Conservation (phyloP, 2,888 invertebrate genomes). For the Sarcophaga variegata region DNA sequence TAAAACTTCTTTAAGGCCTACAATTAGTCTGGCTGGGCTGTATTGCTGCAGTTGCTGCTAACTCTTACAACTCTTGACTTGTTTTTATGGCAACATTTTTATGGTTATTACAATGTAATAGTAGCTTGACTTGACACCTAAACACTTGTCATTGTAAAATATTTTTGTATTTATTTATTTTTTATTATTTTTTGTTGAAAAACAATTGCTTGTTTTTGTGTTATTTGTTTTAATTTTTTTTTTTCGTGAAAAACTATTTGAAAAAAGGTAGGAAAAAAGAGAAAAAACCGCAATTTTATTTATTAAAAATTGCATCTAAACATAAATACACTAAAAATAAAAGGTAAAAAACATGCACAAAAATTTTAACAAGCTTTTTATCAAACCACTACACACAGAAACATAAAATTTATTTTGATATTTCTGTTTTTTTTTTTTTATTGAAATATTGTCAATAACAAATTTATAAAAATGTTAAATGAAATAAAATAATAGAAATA, state of each 20-base stretch:
- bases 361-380: conserved; percentile 31
- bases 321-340: neutral
- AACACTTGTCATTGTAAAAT: conserved; percentile 24
- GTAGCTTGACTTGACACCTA: conserved; percentile 52
- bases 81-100: conserved; percentile 14
- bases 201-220: neutral
- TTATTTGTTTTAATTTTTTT: too few species aligned
- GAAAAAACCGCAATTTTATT: neutral
- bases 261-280: neutral
- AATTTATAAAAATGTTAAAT: conserved; percentile 29
- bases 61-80: neutral
- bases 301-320: neutral
- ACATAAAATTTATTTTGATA: neutral
- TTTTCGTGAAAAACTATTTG: neutral
- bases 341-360: conserved; percentile 11
- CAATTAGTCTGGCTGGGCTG: neutral
- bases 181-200: too few species aligned
- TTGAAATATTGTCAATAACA: conserved; percentile 11
- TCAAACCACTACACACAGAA: neutral
- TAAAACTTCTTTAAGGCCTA: neutral
- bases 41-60: neutral
- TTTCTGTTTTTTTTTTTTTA: neutral
- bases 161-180: neutral
- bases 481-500: conserved; percentile 5
- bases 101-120: conserved; percentile 55